phyloP scores from a whole-genome alignment of 2,888 invertebrate species.

The Blastobasis adustella region DNA sequence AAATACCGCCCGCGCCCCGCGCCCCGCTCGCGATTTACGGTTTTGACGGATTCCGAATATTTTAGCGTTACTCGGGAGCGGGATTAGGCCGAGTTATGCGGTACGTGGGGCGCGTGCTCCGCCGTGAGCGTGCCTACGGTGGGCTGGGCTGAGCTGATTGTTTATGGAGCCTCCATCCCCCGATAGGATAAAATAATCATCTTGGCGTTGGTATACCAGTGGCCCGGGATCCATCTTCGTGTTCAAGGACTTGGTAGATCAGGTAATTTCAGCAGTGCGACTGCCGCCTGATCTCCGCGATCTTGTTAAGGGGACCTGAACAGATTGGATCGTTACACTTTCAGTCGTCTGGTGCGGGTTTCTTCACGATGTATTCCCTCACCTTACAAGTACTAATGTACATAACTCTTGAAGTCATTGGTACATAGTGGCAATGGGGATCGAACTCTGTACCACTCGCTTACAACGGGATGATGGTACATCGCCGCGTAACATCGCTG shows the following conservation, averaged over 20 bases:
- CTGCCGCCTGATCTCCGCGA: too few relatives aligned
- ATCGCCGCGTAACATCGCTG: background rate
- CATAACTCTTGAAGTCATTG: too few relatives aligned
- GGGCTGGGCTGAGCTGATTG: background rate
- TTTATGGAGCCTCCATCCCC: background rate
- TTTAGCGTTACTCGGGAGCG: constrained; percentile 29
- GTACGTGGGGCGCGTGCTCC: constrained; percentile 5
- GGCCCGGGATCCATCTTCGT: background rate
- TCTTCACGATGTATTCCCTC: constrained; percentile 7
- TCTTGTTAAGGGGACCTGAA: too few relatives aligned
- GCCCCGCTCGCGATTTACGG: constrained; percentile 62
- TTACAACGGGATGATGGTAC: too few relatives aligned
- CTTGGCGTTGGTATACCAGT: background rate
- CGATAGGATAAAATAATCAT: background rate
- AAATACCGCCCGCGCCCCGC: constrained; percentile 49
- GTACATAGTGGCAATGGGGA: too few relatives aligned
- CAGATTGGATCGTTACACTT: too few relatives aligned
- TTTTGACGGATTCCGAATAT: constrained; percentile 69
- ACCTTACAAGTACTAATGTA: too few relatives aligned
- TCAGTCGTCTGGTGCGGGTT: background rate
- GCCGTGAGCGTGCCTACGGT: constrained; percentile 3
- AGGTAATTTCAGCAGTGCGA: too few relatives aligned
- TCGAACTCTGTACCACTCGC: too few relatives aligned
- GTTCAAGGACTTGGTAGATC: too few relatives aligned
- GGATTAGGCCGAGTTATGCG: constrained; percentile 41